Percentiles rank a stretch among this genome's conserved stretches.
These are phyloP conservation scores for Acrobasis suavella DNA, from an alignment of 2,888 invertebrate species.

Conservation along the genomic window DNA sequence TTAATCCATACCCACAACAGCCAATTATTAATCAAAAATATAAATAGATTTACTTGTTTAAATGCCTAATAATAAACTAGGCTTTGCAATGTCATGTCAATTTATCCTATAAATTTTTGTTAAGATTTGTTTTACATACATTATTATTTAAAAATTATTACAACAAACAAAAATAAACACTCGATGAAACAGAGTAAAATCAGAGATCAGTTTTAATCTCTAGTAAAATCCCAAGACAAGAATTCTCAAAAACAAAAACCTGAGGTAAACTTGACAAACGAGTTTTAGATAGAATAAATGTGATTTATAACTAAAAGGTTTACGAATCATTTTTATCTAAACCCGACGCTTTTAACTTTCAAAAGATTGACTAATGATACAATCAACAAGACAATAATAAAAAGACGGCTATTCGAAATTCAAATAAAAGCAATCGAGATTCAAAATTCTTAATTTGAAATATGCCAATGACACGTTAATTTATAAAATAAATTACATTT, in stretches of 20 bases:
- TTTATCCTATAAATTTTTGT: too few species aligned
- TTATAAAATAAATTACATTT: conserved; percentile 14
- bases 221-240: neutral
- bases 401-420: neutral
- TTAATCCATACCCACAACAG: too few species aligned
- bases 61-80: too few species aligned
- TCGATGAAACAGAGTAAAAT: too few species aligned
- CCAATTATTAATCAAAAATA: too few species aligned
- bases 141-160: too few species aligned
- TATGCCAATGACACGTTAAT: conserved; percentile 12
- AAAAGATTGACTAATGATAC: conserved; percentile 2
- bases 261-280: neutral
- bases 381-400: neutral
- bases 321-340: neutral
- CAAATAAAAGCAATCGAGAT: conserved; percentile 1
- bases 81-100: too few species aligned
- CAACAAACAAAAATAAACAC: too few species aligned
- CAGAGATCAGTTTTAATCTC: neutral
- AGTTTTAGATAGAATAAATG: neutral
- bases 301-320: neutral
- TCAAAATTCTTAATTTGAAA: conserved; percentile 7
- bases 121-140: too few species aligned
- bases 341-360: neutral
- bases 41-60: too few species aligned
- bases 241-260: neutral